Evolutionary conservation across 2,113 vertebrate genomes (phyloP).

Genomic region (Pycnonotus jocosus): DNA sequence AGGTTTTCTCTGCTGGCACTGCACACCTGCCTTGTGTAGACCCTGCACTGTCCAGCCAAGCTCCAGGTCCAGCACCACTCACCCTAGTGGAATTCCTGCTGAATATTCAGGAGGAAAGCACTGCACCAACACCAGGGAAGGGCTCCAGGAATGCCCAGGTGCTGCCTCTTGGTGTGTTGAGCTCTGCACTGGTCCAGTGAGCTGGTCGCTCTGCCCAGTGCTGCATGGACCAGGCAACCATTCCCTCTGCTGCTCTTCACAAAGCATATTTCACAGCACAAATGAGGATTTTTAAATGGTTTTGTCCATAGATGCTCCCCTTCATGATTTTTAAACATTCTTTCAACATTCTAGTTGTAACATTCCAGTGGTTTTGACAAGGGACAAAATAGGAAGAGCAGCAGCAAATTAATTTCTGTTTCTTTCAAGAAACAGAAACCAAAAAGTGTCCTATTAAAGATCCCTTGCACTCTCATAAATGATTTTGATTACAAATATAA

Average conservation of each 20-base stretch:
- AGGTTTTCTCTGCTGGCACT: neutral
- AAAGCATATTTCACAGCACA: neutral
- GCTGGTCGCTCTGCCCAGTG: neutral
- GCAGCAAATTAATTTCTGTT: neutral
- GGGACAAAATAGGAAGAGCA: neutral
- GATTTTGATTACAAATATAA: neutral
- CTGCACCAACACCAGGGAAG: neutral
- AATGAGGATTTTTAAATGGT: neutral
- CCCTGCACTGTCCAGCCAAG: neutral
- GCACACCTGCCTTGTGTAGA: accelerated
- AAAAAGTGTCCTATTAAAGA: neutral
- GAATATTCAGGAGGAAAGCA: neutral
- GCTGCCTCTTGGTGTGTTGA: neutral
- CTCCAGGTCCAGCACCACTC: neutral
- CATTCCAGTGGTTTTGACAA: neutral
- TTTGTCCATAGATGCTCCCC: neutral
- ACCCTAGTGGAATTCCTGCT: neutral
- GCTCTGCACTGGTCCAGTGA: neutral
- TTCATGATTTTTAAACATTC: neutral
- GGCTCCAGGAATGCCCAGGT: neutral
- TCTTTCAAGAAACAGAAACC: neutral
- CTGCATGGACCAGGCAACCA: neutral
- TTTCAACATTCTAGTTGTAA: neutral
- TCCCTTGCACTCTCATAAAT: neutral
- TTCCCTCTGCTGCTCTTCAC: neutral